These are phyloP conservation scores for Synanthedon andrenaeformis DNA, from an alignment of 2,888 invertebrate genomes.

Conservation along the genomic window DNA sequence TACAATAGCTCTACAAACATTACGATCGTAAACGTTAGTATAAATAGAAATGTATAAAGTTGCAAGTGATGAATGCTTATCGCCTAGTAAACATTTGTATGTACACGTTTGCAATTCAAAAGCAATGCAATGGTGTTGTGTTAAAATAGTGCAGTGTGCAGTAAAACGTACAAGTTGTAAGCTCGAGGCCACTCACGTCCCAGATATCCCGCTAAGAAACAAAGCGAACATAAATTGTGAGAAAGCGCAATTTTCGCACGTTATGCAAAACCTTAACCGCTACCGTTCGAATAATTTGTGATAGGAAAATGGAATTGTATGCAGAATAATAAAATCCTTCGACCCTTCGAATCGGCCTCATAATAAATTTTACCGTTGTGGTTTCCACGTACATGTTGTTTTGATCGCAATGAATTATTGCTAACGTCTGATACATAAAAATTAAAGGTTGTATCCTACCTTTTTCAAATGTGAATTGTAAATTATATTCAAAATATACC, in stretches of 20 bases:
- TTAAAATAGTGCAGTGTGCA: conserved; percentile 1
- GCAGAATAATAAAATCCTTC: conserved; percentile 63
- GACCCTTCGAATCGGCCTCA: conserved; percentile 50
- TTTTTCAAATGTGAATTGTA: neutral
- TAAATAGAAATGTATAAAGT: too few relatives aligned
- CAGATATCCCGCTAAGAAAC: conserved; percentile 8
- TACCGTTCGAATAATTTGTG: conserved; percentile 58
- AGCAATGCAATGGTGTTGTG: too few relatives aligned
- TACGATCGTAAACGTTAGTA: too few relatives aligned
- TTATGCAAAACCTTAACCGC: conserved; percentile 55
- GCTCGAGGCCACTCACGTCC: neutral
- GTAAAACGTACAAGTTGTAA: neutral
- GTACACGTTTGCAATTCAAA: neutral
- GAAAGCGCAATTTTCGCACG: conserved; percentile 50
- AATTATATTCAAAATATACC: neutral
- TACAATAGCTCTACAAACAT: too few relatives aligned
- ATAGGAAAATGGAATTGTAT: conserved; percentile 65
- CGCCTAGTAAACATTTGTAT: neutral
- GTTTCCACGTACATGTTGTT: conserved; percentile 14
- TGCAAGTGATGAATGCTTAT: too few relatives aligned
- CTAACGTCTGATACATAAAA: conserved; percentile 8
- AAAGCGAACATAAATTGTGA: conserved; percentile 33
- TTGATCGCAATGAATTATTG: conserved; percentile 12
- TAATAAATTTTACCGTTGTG: conserved; percentile 51
- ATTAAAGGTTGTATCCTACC: conserved; percentile 1